A percentile compares a stretch with the other conserved stretches of the same genome.
These are phyloP conservation scores for Megaceryle torquata DNA, from an alignment of 2,113 vertebrate genomes.

Conservation along the genomic window DNA sequence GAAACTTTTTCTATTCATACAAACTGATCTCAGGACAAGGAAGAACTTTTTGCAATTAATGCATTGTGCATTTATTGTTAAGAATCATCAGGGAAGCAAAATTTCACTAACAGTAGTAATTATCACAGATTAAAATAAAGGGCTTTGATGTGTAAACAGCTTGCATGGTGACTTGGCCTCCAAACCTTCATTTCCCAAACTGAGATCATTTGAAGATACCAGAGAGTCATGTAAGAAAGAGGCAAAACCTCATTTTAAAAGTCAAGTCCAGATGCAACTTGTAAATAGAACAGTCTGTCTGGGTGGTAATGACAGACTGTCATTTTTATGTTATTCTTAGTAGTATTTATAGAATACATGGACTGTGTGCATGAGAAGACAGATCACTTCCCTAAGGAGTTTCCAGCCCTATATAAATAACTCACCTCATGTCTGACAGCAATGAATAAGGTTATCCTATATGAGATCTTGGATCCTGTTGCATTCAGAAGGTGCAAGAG, in stretches of 20 bases:
- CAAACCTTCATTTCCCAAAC: neutral
- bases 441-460: neutral
- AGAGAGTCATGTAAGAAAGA: neutral
- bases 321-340: neutral
- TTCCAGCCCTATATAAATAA: neutral
- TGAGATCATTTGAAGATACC: neutral
- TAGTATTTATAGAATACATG: neutral
- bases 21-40: slow-evolving; percentile 8
- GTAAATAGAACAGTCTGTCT: neutral
- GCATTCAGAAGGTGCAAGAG: neutral
- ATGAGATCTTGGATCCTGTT: neutral
- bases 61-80: neutral
- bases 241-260: neutral
- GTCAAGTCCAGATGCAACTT: neutral
- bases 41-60: neutral
- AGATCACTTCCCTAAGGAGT: neutral
- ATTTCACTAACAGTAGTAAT: neutral
- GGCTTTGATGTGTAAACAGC: neutral
- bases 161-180: slow-evolving; percentile 1
- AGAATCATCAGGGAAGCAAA: neutral
- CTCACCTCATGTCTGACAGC: neutral
- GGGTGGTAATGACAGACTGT: neutral
- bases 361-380: neutral
- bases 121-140: neutral
- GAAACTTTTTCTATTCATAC: slow-evolving; percentile 1